Conservation (phyloP, 2,888 invertebrate genomes). For the Eupeodes luniger region DNA sequence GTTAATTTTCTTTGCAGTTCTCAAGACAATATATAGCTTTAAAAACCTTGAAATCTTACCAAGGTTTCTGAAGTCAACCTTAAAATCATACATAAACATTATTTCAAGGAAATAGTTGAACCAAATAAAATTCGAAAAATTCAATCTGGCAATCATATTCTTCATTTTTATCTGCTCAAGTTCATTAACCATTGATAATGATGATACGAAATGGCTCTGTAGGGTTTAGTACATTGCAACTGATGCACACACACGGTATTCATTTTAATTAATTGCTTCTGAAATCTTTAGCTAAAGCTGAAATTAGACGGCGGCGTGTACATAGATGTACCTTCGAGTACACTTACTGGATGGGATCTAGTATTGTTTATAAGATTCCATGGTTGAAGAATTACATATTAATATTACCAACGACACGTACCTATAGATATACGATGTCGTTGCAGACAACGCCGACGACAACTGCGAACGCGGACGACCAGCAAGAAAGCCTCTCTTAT, state of each 20-base stretch:
- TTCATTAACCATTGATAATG: conserved; percentile 68
- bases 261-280: conserved; percentile 71
- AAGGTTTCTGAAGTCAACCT: too few species aligned
- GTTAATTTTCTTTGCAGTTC: too few species aligned
- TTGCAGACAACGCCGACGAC: neutral
- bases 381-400: conserved; percentile 62
- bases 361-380: conserved; percentile 40
- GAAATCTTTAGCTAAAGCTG: conserved; percentile 57
- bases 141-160: conserved; percentile 8
- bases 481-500: conserved; percentile 24
- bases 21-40: too few species aligned
- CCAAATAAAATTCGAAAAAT: neutral
- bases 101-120: too few species aligned
- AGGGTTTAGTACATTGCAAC: conserved; percentile 49
- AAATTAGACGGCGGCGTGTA: conserved; percentile 32
- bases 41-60: too few species aligned
- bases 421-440: too few species aligned
- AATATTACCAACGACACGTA: conserved; percentile 11
- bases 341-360: neutral
- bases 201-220: conserved; percentile 35
- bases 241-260: conserved; percentile 55
- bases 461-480: conserved; percentile 12
- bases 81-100: too few species aligned
- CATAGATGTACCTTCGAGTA: neutral
- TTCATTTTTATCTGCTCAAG: conserved; percentile 42